Percentiles rank a stretch among this genome's conserved stretches.
Conservation (phyloP, 2,888 invertebrate genomes). For the Zhengitettix transpicula region DNA sequence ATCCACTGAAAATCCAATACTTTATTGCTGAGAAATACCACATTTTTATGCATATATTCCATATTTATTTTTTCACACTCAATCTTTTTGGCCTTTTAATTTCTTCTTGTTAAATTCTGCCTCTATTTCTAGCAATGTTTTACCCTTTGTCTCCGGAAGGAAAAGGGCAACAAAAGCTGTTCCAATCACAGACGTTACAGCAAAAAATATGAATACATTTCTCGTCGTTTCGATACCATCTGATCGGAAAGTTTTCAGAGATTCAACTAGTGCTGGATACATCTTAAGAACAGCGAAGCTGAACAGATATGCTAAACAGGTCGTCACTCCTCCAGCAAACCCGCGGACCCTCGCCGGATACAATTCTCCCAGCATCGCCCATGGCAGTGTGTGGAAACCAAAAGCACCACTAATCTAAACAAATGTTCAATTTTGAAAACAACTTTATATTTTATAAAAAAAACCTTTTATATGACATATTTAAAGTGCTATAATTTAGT, state of each 20-base stretch:
- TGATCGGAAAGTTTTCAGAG: background rate
- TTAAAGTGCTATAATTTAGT: no score
- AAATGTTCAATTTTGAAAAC: no score
- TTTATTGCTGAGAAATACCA: no score
- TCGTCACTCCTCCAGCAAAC: slow-evolving; percentile 29
- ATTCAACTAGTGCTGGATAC: slow-evolving; percentile 22
- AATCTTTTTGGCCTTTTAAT: no score
- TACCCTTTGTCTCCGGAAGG: slow-evolving; percentile 36
- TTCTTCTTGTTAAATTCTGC: slow-evolving; percentile 10
- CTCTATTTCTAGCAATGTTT: slow-evolving; percentile 33
- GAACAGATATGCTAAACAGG: slow-evolving; percentile 32
- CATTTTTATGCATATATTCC: no score
- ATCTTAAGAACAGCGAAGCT: slow-evolving; percentile 35
- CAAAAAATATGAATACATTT: slow-evolving; percentile 31
- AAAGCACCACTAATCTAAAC: slow-evolving; percentile 26
- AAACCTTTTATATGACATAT: no score
- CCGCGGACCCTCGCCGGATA: slow-evolving; percentile 37
- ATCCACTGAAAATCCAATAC: no score
- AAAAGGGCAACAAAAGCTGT: slow-evolving; percentile 29
- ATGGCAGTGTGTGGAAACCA: slow-evolving; percentile 36
- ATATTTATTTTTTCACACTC: no score
- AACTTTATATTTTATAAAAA: no score
- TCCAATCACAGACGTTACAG: slow-evolving; percentile 27
- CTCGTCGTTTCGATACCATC: background rate
- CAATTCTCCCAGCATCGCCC: slow-evolving; percentile 40